Evolutionary conservation across 2,888 invertebrate genomes (phyloP), one percentile per base, ranked within the genome.

Genomic region (Catocala nupta): DNA sequence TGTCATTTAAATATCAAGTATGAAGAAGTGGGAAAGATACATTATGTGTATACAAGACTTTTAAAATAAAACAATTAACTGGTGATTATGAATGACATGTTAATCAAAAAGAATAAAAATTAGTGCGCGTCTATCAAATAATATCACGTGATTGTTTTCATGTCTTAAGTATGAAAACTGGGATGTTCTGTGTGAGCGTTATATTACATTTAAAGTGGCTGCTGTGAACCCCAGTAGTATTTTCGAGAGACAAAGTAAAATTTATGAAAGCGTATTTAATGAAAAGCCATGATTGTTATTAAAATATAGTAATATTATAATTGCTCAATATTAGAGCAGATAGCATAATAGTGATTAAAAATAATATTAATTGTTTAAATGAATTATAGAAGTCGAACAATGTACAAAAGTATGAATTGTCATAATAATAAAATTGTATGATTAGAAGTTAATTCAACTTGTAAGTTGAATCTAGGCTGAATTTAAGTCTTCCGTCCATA

Each of bases 391-490:
- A 73, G 68, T 73, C 65, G 68, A 77, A 71, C 62, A 74, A 82
- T 82, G 82, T 82, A 82, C 82, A 82, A 82, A 82, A 71, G 68
- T 72, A 75, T 82, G 70, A 79, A 73, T 74, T 77, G 76, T 78
- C 75, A 78, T 79, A 78, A 74, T 78, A 78, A 72, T 73, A 76
- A 69, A 67, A 58, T 71, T 64, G 59, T 63, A 42, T 51, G 48
- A 53, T 63, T 75, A 77, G 48, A 16, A 51, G 50, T 68, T 65
- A 57, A 54, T 57, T 70, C 69, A 74, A 71, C 66, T 69, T 45
- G 65, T 42, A 39, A 58, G 59, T 68, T 73, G 45, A 72, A 63
- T 74, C 25, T 25, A 84, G 82, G 81, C 83, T 82, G 81, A 81
- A 77, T 78, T 50, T 73, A 71, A 58, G 82, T 81, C 81, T 83